Evolutionary conservation across 2,797 vertebrate genomes (phyloP).

Genomic region (Coregonus ussuriensis): DNA sequence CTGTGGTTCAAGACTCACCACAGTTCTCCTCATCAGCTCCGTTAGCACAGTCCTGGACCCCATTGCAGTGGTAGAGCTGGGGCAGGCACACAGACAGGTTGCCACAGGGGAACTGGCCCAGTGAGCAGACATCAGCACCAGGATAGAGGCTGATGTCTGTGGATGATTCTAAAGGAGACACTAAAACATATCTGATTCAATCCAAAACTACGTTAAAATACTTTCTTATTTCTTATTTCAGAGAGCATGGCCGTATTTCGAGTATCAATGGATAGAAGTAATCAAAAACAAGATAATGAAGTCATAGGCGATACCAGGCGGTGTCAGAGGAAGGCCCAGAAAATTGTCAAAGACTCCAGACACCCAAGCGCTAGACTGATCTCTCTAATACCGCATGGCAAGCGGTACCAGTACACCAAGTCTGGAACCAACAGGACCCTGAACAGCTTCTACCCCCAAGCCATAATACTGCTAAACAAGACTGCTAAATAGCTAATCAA

Average conservation of each 20-base stretch:
- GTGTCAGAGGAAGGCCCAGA: no score
- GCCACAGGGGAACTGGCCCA: conserved; percentile 72
- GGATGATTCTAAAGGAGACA: conserved; percentile 40
- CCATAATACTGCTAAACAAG: no score
- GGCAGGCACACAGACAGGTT: conserved; percentile 69
- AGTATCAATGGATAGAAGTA: neutral
- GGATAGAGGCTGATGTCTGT: neutral
- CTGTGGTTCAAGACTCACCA: conserved; percentile 49
- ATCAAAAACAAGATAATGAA: neutral
- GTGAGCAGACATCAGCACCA: conserved; percentile 45
- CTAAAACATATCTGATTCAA: conserved; percentile 5
- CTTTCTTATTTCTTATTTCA: neutral
- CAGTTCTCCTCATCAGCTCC: conserved; percentile 72
- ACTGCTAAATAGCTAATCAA: no score
- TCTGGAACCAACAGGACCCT: no score
- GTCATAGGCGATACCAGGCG: neutral
- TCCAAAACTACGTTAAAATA: neutral
- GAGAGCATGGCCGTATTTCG: neutral
- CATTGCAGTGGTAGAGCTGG: conserved; percentile 69
- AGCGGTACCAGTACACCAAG: no score
- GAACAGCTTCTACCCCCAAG: no score
- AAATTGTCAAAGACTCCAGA: no score
- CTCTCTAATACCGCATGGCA: no score
- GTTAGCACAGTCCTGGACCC: conserved; percentile 61
- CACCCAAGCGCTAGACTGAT: no score